Conservation (phyloP, 2,888 invertebrate genomes). For the Ceriagrion tenellum region DNA sequence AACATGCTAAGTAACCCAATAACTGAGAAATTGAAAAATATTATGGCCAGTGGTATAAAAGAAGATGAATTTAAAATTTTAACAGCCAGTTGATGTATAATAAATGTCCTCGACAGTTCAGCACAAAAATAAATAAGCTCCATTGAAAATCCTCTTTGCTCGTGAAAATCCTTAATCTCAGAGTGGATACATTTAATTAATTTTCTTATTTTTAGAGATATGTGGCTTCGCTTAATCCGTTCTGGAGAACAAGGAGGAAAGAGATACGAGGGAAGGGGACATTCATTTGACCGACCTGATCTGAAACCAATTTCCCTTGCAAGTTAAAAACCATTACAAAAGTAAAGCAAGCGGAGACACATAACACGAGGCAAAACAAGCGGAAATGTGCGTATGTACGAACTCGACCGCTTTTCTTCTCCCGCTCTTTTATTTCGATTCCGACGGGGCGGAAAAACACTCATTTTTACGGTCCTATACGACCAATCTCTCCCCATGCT, state of each 20-base stretch:
- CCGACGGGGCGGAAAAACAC: conserved; percentile 19
- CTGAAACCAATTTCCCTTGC: background rate
- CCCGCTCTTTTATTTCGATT: background rate
- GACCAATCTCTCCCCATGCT: background rate
- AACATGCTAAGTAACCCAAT: too few species aligned
- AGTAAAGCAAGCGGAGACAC: conserved; percentile 6
- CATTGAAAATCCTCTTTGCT: background rate
- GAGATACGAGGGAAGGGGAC: background rate
- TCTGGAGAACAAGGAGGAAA: background rate
- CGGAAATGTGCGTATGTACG: background rate
- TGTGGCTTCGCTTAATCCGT: background rate
- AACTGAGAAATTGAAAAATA: too few species aligned
- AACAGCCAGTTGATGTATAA: too few species aligned
- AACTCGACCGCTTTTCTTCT: background rate
- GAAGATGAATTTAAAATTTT: too few species aligned
- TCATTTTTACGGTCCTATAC: conserved; percentile 31
- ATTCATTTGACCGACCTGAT: background rate
- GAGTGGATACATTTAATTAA: background rate
- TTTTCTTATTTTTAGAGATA: background rate
- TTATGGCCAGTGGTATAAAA: too few species aligned
- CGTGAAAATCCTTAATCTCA: background rate
- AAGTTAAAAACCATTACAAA: background rate
- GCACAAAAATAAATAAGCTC: background rate
- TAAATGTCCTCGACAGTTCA: background rate
- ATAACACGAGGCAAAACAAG: background rate